Conservation (phyloP, 2,888 invertebrate species). For the Polia nebulosa region DNA sequence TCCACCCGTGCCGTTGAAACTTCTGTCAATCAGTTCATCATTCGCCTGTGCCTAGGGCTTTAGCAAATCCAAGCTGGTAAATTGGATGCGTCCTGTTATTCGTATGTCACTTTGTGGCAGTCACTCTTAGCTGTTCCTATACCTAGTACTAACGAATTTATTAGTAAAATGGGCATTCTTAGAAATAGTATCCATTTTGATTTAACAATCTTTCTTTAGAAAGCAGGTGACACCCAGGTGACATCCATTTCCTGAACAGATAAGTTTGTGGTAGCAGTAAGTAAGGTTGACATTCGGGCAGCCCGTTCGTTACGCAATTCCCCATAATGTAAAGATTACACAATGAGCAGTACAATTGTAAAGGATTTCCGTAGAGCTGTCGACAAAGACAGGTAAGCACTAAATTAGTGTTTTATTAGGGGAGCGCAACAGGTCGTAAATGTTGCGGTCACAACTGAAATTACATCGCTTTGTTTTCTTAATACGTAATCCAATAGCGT, state of each 20-base stretch:
- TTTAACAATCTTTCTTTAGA: constrained; percentile 4
- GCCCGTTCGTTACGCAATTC: constrained; percentile 15
- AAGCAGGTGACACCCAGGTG: neutral
- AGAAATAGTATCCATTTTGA: neutral
- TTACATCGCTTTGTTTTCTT: constrained; percentile 84
- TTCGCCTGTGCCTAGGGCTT: constrained; percentile 24
- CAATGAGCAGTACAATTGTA: constrained; percentile 37
- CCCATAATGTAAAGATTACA: constrained; percentile 39
- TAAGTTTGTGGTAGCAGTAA: neutral
- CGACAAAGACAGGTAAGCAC: constrained; percentile 45
- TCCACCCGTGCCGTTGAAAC: neutral
- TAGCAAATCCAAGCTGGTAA: constrained; percentile 16
- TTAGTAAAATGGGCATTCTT: constrained; percentile 8
- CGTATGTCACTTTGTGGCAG: constrained; percentile 39
- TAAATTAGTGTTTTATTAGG: constrained; percentile 59
- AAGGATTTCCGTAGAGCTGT: constrained; percentile 37
- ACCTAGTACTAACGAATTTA: neutral
- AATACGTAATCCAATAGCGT: constrained; percentile 81
- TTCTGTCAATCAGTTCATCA: constrained; percentile 27
- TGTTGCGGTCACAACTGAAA: constrained; percentile 83
- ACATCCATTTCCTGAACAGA: constrained; percentile 13
- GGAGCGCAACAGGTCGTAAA: constrained; percentile 80
- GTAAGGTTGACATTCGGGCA: constrained; percentile 10
- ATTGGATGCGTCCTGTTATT: constrained; percentile 65
- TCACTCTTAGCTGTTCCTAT: neutral